Evolutionary conservation across 2,113 vertebrate genomes (phyloP), one percentile per base, ranked within the genome.

Genomic region (Corythaixoides concolor): DNA sequence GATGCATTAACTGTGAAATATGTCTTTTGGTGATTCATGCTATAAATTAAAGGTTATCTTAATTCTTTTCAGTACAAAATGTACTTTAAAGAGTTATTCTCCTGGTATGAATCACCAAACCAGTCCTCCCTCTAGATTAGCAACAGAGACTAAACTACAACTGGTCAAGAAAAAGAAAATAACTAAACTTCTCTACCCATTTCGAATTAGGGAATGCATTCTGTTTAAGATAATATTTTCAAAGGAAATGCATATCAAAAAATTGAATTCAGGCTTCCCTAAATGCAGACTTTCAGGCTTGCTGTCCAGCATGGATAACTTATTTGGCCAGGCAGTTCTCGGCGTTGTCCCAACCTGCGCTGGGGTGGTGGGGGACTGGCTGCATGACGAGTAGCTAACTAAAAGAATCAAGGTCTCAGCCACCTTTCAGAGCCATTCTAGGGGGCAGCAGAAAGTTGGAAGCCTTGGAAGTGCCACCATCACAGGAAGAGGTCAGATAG

Each of bases 11-110:
- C 68, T 68, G 56, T 75, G 88, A 90, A 97, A 90, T 90, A 84
- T 69, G 67, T 41, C 53, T 94, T 90, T 89, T 85, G 88, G 43
- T 86, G 92, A 97, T 68, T 96, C 96, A 97, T 90, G 9, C 60
- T 75, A 66, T 81, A 95, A 97, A 89, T 92, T 96, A 96, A 97
- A 96, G 81, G 93, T 96, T 96, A 93, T 94, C 68, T 15, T 90
- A 63, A 92, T 86, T 84, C 77, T 87, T 93, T 91, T 64, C 49
- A 78, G 83, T 72, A 90, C 39, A 87, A 81, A 78, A 81, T 93
- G 90, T 96, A 78, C 53, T 92, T 92, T 68, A 68, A 92, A 93
- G 92, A 92, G 28, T 81, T 92, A 75, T 89, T 95, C 70, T 86
- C 28, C 53, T 58, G 5, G 23, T 78, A 84, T 94, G 94, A 94